phyloP scores from a whole-genome alignment of 2,113 vertebrate species.

The Thunnus maccoyii region DNA sequence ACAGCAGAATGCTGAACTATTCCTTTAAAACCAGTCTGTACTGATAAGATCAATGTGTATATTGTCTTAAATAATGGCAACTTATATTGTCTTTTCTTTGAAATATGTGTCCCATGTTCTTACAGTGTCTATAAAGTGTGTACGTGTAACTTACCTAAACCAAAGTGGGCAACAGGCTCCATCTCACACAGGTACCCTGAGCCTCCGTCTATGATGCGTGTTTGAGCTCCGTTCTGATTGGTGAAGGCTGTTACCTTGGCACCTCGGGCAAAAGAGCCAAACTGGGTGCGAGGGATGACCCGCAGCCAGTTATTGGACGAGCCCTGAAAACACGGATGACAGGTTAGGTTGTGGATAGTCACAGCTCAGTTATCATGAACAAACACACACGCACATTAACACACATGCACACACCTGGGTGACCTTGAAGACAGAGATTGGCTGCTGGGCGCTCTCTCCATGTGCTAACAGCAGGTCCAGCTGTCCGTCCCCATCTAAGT shows the following conservation, averaged over 20 bases:
- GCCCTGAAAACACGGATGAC: slow-evolving; percentile 82
- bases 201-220: slow-evolving; percentile 92
- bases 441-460: slow-evolving; percentile 92
- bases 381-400: slow-evolving; percentile 5
- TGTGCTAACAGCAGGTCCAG: slow-evolving; percentile 94
- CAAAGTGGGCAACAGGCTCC: slow-evolving; percentile 95
- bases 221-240: slow-evolving; percentile 88
- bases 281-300: slow-evolving; percentile 91
- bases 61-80: neutral
- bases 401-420: slow-evolving; percentile 85
- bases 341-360: neutral
- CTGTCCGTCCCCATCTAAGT: slow-evolving; percentile 93
- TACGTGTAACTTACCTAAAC: slow-evolving; percentile 85
- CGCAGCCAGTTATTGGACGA: slow-evolving; percentile 93
- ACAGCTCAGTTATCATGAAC: neutral
- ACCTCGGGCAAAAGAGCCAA: slow-evolving; percentile 92
- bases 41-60: too few species aligned
- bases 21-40: too few species aligned
- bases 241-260: slow-evolving; percentile 93
- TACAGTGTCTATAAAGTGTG: neutral
- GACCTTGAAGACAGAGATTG: slow-evolving; percentile 91
- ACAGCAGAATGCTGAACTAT: too few species aligned
- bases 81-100: neutral
- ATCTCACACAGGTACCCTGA: slow-evolving; percentile 96
- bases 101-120: neutral